Evolutionary conservation across 2,113 vertebrate species (phyloP).

Genomic region (Brevimyrus niger): DNA sequence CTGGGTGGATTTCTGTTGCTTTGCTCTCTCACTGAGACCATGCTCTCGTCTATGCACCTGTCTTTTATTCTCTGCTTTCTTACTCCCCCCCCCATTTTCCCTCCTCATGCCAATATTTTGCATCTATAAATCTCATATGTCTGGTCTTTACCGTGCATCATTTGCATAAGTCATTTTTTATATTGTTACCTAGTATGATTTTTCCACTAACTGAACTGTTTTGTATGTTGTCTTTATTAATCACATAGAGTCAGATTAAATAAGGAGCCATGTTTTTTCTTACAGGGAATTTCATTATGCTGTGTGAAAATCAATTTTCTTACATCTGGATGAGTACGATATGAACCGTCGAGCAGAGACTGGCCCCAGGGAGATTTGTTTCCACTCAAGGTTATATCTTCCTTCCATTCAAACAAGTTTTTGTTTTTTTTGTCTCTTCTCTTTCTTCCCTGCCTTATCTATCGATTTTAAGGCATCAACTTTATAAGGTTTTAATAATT

Average conservation of each 20-base stretch:
- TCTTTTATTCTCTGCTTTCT: not conserved
- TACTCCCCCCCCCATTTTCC: not conserved
- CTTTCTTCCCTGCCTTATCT: not conserved
- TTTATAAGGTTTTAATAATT: not conserved
- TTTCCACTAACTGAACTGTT: not conserved
- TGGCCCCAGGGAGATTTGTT: not conserved
- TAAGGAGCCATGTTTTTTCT: not conserved
- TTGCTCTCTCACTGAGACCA: not conserved
- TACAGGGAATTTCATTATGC: not conserved
- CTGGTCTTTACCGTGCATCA: not conserved
- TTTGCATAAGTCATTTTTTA: not conserved
- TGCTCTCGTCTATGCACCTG: not conserved
- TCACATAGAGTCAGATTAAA: slow-evolving; percentile 2
- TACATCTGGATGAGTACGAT: not conserved
- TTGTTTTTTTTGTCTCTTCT: not conserved
- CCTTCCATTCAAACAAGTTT: not conserved
- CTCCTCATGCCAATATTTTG: not conserved
- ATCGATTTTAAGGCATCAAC: not conserved
- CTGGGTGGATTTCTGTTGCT: not conserved
- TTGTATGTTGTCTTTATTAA: not conserved
- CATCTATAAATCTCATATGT: not conserved
- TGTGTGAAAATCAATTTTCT: not conserved
- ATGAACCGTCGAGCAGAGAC: not conserved
- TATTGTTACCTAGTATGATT: not conserved
- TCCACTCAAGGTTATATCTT: not conserved